These are phyloP conservation scores for Philereme vetulata DNA, from an alignment of 2,888 invertebrate genomes.

Conservation along the genomic window DNA sequence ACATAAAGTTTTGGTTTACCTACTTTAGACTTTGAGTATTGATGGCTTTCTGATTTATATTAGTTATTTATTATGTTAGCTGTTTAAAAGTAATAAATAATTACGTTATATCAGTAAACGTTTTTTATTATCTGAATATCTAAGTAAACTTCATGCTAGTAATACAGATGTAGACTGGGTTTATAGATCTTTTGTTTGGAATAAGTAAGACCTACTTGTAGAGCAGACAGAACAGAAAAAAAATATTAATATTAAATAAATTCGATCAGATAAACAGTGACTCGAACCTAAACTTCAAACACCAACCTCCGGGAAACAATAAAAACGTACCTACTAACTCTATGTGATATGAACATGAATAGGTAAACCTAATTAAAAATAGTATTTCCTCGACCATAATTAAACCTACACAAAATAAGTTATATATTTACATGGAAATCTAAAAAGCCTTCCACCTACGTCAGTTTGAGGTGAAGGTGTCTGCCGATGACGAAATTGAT, in stretches of 20 bases:
- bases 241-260: neutral
- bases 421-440: slow-evolving; percentile 18
- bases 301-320: slow-evolving; percentile 5
- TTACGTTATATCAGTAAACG: too few relatives aligned
- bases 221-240: neutral
- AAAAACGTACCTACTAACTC: neutral
- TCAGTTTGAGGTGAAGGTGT: slow-evolving; percentile 36
- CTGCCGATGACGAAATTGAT: slow-evolving; percentile 40
- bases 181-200: too few relatives aligned
- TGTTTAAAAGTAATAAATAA: too few relatives aligned
- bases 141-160: too few relatives aligned
- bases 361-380: neutral
- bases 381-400: neutral
- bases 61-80: too few relatives aligned
- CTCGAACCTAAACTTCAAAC: neutral
- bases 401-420: slow-evolving; percentile 1
- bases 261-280: neutral
- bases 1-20: too few relatives aligned
- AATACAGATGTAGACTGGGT: too few relatives aligned
- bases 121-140: too few relatives aligned
- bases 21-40: too few relatives aligned
- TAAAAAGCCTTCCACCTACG: slow-evolving; percentile 36
- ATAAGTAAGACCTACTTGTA: too few relatives aligned
- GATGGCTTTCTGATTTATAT: too few relatives aligned
- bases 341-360: neutral